These are phyloP conservation scores for Naja naja DNA, from an alignment of 2,113 vertebrate species.

Conservation along the genomic window DNA sequence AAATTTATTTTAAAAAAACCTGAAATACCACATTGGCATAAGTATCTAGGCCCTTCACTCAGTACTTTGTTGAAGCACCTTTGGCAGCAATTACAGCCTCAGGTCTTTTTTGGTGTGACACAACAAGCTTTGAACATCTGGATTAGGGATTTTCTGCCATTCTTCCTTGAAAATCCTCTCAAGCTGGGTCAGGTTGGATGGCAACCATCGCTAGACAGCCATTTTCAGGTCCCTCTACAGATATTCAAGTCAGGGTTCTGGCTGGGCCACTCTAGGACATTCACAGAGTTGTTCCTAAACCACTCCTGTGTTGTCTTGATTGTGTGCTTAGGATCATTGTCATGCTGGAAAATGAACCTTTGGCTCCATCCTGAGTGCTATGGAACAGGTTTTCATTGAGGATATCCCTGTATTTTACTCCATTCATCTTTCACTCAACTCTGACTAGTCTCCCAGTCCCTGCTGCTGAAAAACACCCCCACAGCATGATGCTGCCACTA, in stretches of 20 bases:
- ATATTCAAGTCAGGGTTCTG: background rate
- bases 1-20: background rate
- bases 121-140: background rate
- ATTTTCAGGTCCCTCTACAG: too few relatives aligned
- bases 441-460: background rate
- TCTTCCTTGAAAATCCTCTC: too few relatives aligned
- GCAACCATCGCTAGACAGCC: too few relatives aligned
- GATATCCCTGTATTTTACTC: background rate
- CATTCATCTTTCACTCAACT: background rate
- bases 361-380: background rate
- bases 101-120: too few relatives aligned
- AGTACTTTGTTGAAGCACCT: background rate
- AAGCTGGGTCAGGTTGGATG: too few relatives aligned
- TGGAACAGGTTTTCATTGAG: background rate
- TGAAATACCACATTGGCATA: background rate
- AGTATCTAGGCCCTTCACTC: background rate
- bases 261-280: background rate
- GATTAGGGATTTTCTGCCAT: too few relatives aligned
- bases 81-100: background rate
- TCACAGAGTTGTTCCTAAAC: background rate
- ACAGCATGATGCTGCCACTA: background rate
- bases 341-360: background rate
- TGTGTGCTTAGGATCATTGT: background rate
- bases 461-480: background rate
- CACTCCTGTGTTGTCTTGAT: background rate